Percentiles rank a stretch among this genome's conserved stretches.
phyloP scores from a whole-genome alignment of 2,888 invertebrate genomes.

The Argyresthia albistria region DNA sequence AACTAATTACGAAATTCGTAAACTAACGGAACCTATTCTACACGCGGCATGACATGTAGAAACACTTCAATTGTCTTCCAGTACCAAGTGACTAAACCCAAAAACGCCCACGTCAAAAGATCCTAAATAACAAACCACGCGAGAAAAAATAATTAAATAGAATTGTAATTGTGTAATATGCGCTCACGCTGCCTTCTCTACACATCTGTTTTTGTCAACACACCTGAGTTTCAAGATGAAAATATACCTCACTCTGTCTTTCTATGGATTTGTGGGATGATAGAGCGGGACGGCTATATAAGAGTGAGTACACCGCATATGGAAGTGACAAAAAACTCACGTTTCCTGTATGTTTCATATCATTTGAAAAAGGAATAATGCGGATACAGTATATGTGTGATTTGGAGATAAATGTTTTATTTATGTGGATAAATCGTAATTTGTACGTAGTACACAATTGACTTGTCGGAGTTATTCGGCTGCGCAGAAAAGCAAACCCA shows the following conservation, averaged over 20 bases:
- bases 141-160: constrained; percentile 67
- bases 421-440: neutral
- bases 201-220: constrained; percentile 71
- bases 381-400: constrained; percentile 28
- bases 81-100: constrained; percentile 11
- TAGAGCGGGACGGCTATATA: constrained; percentile 29
- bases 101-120: constrained; percentile 43
- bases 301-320: constrained; percentile 33
- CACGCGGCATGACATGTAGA: constrained; percentile 39
- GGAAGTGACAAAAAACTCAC: constrained; percentile 70
- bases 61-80: constrained; percentile 48
- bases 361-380: constrained; percentile 68
- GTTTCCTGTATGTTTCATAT: constrained; percentile 72
- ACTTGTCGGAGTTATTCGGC: too few species aligned
- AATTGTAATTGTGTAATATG: constrained; percentile 69
- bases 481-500: too few species aligned
- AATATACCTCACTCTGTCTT: constrained; percentile 25
- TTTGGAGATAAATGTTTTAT: constrained; percentile 19
- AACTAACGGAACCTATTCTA: constrained; percentile 34
- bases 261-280: constrained; percentile 11
- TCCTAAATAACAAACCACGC: constrained; percentile 42
- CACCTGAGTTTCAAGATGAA: constrained; percentile 46
- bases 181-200: constrained; percentile 43
- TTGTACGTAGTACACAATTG: too few species aligned
- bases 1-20: constrained; percentile 35